A percentile compares a stretch with the other conserved stretches of the same genome.
phyloP scores from a whole-genome alignment of 2,797 vertebrate genomes.

The Mormyrus proboscirostris region DNA sequence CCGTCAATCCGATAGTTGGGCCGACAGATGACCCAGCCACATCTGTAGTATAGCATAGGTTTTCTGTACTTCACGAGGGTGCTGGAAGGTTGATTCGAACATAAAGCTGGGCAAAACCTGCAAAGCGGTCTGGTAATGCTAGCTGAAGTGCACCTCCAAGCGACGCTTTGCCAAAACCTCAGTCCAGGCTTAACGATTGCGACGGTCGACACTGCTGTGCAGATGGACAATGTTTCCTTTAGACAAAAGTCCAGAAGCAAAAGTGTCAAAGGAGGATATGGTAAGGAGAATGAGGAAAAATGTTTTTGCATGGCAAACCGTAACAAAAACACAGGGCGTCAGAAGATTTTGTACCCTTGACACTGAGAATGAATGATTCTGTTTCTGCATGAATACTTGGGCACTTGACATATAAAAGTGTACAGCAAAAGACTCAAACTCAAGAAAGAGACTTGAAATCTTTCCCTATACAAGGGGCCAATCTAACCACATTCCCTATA shows the following conservation, averaged over 20 bases:
- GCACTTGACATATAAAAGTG: background rate
- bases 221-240: background rate
- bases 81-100: background rate
- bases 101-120: background rate
- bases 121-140: slow-evolving; percentile 54
- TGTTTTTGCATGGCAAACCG: background rate
- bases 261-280: background rate
- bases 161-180: background rate
- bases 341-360: slow-evolving; percentile 12
- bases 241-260: background rate
- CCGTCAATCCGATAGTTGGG: background rate
- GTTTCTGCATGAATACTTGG: background rate
- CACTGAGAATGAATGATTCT: background rate
- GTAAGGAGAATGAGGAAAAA: background rate
- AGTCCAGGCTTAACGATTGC: background rate
- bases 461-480: background rate
- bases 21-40: background rate
- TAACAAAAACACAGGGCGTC: slow-evolving; percentile 16
- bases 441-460: background rate
- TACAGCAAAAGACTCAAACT: slow-evolving; percentile 17
- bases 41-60: background rate
- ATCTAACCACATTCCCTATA: background rate
- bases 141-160: slow-evolving; percentile 26
- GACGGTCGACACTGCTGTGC: background rate
- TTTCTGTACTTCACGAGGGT: background rate